Conservation (phyloP, 2,888 invertebrate species). For the Eilema sororculum region DNA sequence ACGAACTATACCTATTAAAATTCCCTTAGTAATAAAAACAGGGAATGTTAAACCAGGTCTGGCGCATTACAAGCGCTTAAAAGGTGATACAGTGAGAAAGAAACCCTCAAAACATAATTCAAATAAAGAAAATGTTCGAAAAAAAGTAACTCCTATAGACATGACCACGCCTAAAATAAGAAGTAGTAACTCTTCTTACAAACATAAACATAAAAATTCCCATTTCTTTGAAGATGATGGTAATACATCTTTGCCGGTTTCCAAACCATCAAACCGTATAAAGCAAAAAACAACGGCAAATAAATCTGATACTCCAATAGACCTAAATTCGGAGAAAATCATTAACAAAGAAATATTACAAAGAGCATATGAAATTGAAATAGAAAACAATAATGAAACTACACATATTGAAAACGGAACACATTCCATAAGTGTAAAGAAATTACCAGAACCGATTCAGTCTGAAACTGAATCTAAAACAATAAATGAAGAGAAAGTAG, state of each 20-base stretch:
- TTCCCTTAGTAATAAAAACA: constrained; percentile 37
- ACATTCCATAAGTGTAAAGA: constrained; percentile 33
- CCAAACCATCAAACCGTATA: constrained; percentile 5
- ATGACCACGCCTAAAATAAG: background rate
- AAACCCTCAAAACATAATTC: background rate
- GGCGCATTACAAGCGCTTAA: constrained; percentile 28
- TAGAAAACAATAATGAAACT: background rate
- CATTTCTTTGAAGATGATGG: constrained; percentile 20
- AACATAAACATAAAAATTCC: background rate
- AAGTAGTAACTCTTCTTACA: background rate
- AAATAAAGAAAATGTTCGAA: constrained; percentile 6
- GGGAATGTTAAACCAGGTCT: constrained; percentile 19
- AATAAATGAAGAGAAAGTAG: background rate
- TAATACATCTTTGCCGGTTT: constrained; percentile 1
- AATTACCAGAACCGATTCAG: constrained; percentile 8
- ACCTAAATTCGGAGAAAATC: background rate
- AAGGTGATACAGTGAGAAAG: constrained; percentile 19
- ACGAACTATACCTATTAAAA: constrained; percentile 28
- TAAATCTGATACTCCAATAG: background rate
- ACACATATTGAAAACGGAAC: constrained; percentile 32
- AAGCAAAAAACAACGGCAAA: constrained; percentile 2
- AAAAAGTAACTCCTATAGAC: constrained; percentile 2
- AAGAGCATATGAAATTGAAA: background rate
- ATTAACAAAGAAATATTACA: background rate
- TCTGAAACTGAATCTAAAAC: background rate